Percentiles rank a stretch among this genome's conserved stretches.
phyloP scores from a whole-genome alignment of 2,888 invertebrate genomes.

The Xiphydria camelus region DNA sequence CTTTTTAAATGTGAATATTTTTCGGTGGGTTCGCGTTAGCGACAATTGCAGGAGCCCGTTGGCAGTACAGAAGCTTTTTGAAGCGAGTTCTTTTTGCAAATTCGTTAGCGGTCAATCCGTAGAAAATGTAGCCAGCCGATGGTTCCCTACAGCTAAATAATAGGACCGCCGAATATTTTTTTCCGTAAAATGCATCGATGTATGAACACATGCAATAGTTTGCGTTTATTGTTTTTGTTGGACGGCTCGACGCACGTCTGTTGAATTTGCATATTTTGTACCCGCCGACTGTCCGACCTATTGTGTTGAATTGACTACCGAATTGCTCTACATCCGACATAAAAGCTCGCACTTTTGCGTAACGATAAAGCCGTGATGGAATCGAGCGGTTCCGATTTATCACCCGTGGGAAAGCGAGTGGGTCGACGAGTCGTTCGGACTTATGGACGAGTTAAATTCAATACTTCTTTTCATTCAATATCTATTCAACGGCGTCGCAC shows the following conservation, averaged over 20 bases:
- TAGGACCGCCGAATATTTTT: slow-evolving; percentile 19
- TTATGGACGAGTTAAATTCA: no score
- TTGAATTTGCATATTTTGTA: slow-evolving; percentile 52
- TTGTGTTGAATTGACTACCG: slow-evolving; percentile 50
- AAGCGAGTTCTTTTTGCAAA: no score
- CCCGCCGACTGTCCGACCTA: slow-evolving; percentile 37
- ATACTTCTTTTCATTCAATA: no score
- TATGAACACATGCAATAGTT: slow-evolving; percentile 52
- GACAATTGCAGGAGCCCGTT: no score
- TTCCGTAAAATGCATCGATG: slow-evolving; percentile 45
- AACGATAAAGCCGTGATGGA: slow-evolving; percentile 44
- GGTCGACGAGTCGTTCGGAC: no score
- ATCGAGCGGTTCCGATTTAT: slow-evolving; percentile 39
- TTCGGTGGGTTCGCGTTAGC: no score
- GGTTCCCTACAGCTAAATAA: slow-evolving; percentile 40
- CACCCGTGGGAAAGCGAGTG: slow-evolving; percentile 1
- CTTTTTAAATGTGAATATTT: no score
- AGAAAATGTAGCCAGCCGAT: slow-evolving; percentile 24
- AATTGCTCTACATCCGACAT: slow-evolving; percentile 50
- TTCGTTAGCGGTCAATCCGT: slow-evolving; percentile 29
- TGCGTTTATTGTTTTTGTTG: slow-evolving; percentile 53
- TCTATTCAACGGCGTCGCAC: no score
- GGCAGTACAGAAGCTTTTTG: no score
- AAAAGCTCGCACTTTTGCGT: slow-evolving; percentile 53
- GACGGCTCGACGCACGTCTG: slow-evolving; percentile 34